phyloP scores from a whole-genome alignment of 53 echinoderm and acorn worm species.

The Antedon mediterranea region DNA sequence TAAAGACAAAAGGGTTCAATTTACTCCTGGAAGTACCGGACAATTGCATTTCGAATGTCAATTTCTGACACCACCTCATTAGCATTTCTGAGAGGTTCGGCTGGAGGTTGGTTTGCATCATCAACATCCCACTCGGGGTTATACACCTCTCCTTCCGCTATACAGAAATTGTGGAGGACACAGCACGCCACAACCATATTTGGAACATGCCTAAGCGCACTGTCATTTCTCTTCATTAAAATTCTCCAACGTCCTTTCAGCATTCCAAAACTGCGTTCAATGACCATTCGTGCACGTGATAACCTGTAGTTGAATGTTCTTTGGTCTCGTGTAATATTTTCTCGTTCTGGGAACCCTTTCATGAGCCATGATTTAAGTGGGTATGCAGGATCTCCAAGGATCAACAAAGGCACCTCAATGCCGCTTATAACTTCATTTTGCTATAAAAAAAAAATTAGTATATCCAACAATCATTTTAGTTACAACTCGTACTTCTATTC shows the following conservation, averaged over 20 bases:
- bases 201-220: constrained; percentile 13
- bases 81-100: too few relatives aligned
- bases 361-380: constrained; percentile 46
- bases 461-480: too few relatives aligned
- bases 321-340: constrained; percentile 8
- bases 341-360: constrained; percentile 28
- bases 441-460: background rate
- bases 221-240: constrained; percentile 32
- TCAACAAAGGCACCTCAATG: constrained; percentile 21
- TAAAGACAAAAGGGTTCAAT: too few relatives aligned
- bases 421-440: constrained; percentile 12
- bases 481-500: too few relatives aligned
- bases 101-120: too few relatives aligned
- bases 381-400: constrained; percentile 52
- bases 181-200: constrained; percentile 29
- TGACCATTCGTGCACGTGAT: constrained; percentile 33
- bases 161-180: constrained; percentile 46
- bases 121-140: too few relatives aligned
- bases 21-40: too few relatives aligned
- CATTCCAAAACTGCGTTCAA: constrained; percentile 41
- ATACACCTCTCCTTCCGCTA: background rate
- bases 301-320: constrained; percentile 26
- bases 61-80: too few relatives aligned
- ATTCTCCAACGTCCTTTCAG: constrained; percentile 54
- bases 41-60: too few relatives aligned